These are phyloP conservation scores for Motacilla alba DNA, from an alignment of 2,113 vertebrate species.

Conservation along the genomic window DNA sequence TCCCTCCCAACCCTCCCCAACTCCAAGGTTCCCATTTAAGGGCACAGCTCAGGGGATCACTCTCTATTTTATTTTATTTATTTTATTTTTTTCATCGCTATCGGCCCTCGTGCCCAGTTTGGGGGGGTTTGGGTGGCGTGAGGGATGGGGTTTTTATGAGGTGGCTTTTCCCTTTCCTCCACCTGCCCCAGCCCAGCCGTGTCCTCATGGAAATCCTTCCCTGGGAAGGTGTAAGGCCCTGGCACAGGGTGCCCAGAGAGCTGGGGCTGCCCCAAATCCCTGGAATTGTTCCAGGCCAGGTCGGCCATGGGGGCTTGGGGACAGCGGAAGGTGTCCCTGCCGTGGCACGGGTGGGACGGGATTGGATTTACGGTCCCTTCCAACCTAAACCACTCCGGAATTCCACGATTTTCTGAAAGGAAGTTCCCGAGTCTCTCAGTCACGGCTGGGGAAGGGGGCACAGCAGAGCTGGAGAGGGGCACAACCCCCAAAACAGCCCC, in stretches of 20 bases:
- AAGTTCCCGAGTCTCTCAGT: too few species aligned
- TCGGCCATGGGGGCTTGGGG: neutral
- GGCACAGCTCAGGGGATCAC: neutral
- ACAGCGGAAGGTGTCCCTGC: rapidly evolving
- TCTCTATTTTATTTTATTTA: neutral
- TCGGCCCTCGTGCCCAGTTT: neutral
- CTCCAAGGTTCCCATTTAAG: neutral
- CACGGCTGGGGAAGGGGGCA: neutral
- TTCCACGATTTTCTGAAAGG: neutral
- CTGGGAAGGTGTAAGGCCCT: neutral
- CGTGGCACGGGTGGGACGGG: rapidly evolving
- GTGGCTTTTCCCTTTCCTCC: neutral
- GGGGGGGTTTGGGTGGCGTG: neutral
- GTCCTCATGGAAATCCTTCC: neutral
- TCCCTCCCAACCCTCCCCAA: neutral
- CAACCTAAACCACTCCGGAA: neutral
- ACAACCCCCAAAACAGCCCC: neutral
- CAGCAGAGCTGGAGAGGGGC: too few species aligned
- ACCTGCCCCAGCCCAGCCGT: neutral
- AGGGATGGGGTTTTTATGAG: neutral
- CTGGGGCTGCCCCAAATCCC: neutral
- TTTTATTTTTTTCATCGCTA: too few species aligned
- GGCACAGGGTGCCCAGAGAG: neutral
- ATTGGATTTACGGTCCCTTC: neutral
- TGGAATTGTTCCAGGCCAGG: neutral